Base-by-base conservation (phyloP, 2,113 vertebrate genomes). In the Podarcis raffonei region DNA sequence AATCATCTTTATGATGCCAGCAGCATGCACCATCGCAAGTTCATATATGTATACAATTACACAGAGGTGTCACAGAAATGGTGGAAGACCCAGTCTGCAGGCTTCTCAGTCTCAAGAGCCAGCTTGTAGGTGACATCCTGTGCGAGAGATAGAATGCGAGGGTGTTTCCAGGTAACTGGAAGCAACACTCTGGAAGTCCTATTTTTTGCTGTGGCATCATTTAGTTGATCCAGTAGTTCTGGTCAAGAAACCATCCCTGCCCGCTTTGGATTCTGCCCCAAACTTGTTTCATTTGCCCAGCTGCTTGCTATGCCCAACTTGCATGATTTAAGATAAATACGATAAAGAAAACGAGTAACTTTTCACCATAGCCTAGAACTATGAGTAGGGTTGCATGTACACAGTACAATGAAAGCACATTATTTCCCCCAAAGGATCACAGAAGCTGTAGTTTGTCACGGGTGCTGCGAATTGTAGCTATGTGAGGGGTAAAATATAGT, bases 231-330 rank as follows among this genome's bases (percentile, higher is more conserved):
- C 85, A 85, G 89, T 77, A 85, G 37, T 84, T 86, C 78, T 37
- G 74, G 48, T 53, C 2, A 2, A 53, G 48, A 53, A 53, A 53
- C 48, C 48, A 53, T 53, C 11, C 48, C 48, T 53, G 48, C 48
- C 78, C 4, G 5, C 77, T 83, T 83, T 86, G 75, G 85, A 88
- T 42, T 72, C 75, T 53, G 35, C 69, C 92, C 87, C 92, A 93
- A 91, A 88, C 92, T 91, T 57, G 57, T 39, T 85, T 6, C 89
- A 92, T 65, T 65, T 69, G 57, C 75, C 59, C 77, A 87, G 76
- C 72, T 90, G 68, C 20, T 89, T 69, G 57, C 75, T 89, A 32
- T 86, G 84, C 65, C 77, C 78, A 91, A 90, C 87, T 78, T 2
- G 16, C 77, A 88, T 80, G 87, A 76, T 83, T 32, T 65, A 9